Conservation (phyloP, 2,797 vertebrate genomes). For the Antennarius maculatus region DNA sequence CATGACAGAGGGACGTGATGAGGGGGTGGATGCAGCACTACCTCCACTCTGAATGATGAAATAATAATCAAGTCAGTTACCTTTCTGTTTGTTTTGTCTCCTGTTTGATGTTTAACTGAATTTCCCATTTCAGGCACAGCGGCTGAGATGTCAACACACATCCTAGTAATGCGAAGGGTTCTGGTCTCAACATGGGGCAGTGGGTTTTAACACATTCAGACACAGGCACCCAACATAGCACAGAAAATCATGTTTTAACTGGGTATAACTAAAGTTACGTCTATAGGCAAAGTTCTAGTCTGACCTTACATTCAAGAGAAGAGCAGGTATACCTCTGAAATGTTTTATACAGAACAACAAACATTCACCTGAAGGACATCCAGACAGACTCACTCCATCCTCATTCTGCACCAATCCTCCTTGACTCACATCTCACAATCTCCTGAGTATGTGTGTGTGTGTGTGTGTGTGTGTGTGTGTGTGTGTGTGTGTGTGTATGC, state of each 20-base stretch:
- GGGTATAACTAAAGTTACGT: not conserved
- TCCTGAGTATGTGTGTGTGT: not conserved
- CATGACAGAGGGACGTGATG: constrained; percentile 2
- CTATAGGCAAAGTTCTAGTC: not conserved
- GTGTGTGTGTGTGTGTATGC: too few relatives aligned
- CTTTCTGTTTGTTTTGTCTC: too few relatives aligned
- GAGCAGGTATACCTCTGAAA: not conserved
- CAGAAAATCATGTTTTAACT: not conserved
- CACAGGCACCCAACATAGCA: constrained; percentile 21
- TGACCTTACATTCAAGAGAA: not conserved
- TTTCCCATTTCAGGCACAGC: too few relatives aligned
- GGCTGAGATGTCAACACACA: too few relatives aligned
- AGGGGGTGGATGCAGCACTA: constrained; percentile 17
- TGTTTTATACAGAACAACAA: not conserved
- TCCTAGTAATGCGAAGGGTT: too few relatives aligned
- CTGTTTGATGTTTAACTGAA: too few relatives aligned
- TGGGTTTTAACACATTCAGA: constrained; percentile 10
- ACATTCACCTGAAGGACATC: not conserved
- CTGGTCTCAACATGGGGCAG: too few relatives aligned
- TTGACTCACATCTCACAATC: constrained; percentile 2
- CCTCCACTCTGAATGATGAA: too few relatives aligned
- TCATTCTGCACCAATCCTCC: too few relatives aligned
- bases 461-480: too few relatives aligned
- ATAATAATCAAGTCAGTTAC: too few relatives aligned
- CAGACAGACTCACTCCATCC: not conserved